phyloP scores from a whole-genome alignment of 1,140 invertebrate species.

The Calephelis virginiensis region DNA sequence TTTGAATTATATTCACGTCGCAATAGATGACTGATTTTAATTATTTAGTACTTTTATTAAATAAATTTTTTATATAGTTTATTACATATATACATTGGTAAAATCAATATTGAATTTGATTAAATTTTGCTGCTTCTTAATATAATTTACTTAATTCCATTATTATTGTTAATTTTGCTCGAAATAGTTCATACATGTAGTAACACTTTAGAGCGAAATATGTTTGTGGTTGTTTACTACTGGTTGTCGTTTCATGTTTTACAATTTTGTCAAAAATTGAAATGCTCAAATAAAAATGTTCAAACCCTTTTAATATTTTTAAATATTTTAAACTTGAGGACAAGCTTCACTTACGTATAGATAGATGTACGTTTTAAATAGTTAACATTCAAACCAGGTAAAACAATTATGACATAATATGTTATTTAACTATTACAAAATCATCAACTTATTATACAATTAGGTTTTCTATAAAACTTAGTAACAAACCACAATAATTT shows the following conservation, averaged over 20 bases:
- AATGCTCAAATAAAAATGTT: constrained; percentile 3
- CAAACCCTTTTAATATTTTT: neutral
- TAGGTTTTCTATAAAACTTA: constrained; percentile 28
- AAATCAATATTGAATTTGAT: no score
- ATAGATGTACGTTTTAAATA: constrained; percentile 1
- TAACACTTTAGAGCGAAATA: no score
- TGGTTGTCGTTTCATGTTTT: neutral
- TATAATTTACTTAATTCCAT: no score
- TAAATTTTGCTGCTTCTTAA: no score
- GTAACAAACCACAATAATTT: constrained; percentile 39
- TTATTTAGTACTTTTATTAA: no score
- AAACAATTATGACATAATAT: constrained; percentile 9
- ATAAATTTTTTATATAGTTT: no score
- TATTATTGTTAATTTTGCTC: no score
- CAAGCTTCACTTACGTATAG: constrained; percentile 8
- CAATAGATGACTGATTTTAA: no score
- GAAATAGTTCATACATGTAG: no score
- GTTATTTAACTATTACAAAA: constrained; percentile 6
- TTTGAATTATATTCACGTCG: no score
- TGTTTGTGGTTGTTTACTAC: no score
- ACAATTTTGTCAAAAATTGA: neutral
- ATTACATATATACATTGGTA: no score
- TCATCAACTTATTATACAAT: constrained; percentile 7
- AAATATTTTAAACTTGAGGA: neutral
- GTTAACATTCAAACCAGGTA: constrained; percentile 16